Conservation (phyloP, 2,113 vertebrate species). For the Xiphophorus maculatus region DNA sequence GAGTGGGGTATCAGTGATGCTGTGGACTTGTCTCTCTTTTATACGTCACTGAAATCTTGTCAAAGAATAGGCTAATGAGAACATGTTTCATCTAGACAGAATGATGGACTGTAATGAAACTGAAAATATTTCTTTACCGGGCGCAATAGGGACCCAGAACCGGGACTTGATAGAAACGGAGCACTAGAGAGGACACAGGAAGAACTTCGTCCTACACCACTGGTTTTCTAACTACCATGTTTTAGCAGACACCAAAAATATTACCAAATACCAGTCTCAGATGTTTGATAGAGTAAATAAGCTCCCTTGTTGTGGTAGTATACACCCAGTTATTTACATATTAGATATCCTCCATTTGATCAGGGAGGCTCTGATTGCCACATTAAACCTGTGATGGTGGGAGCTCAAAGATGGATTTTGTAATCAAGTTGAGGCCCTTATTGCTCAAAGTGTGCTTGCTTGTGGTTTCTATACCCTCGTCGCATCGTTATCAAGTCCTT, state of each 20-base stretch:
- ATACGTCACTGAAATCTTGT: too few species aligned
- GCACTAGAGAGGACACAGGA: too few species aligned
- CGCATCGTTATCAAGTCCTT: conserved; percentile 51
- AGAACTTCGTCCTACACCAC: background rate
- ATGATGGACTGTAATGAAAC: background rate
- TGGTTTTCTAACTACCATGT: background rate
- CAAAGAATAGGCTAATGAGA: background rate
- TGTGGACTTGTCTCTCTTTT: too few species aligned
- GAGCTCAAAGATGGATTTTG: conserved; percentile 49
- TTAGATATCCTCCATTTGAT: conserved; percentile 61
- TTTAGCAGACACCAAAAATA: background rate
- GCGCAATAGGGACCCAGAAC: background rate
- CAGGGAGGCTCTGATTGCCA: conserved; percentile 46
- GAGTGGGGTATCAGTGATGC: too few species aligned
- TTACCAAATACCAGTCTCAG: conserved; percentile 1
- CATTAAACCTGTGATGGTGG: conserved; percentile 36
- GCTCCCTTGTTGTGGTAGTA: conserved; percentile 2
- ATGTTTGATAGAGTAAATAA: conserved; percentile 4
- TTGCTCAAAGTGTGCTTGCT: conserved; percentile 35
- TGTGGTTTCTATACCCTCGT: conserved; percentile 27
- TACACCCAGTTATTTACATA: conserved; percentile 41
- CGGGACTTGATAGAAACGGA: background rate
- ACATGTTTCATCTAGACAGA: background rate
- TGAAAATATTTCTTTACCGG: background rate
- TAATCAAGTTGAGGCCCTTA: conserved; percentile 29